Base-by-base conservation (phyloP, 2,888 invertebrate species). In the Choreutis nemorana region DNA sequence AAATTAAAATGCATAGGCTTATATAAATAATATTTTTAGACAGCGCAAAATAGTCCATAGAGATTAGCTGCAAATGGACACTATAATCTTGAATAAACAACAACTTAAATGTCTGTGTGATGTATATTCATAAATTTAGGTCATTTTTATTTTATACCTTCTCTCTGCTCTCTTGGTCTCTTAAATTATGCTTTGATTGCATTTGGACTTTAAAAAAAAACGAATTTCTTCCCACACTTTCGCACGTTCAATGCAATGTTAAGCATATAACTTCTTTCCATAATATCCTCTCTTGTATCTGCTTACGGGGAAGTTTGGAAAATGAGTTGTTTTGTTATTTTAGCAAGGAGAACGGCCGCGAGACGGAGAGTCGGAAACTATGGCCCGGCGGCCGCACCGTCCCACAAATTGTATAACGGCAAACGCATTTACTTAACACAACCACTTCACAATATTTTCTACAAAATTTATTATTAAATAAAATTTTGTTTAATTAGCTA, bases 401-500 rank as follows among this genome's bases (percentile, higher is more conserved):
- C 58, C 77, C 77, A 50, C 73, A 75, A 55, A 70, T 77, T 66
- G 77, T 78, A 59, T 78, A 75, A 75, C 72, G 61, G 64, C 42
- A 49, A n/a, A 48, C 40, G 40, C 43, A 49, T 41, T 43, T 45
- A 45, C 39, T 36, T 42, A 40, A 39, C 30, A 28, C 30, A 31
- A 23, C 31, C 34, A 56, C 26, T 55, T 56, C 48, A 48, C 48
- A 50, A 58, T 55, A 57, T 58, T 62, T 53, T 63, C 60, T 59
- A 52, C 57, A 58, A 45, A 44, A 55, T 51, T 51, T 57, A 55
- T 53, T 50, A 53, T 48, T 66, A 71, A 54, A 48, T 67, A 73
- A 67, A 72, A 72, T 70, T 57, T 45, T 55, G 54, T 72, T 64
- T 48, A 46, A 64, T 42, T 56, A 50, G 50, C 63, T 50, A 56